A percentile compares a stretch with the other conserved stretches of the same genome.
Evolutionary conservation across 2,888 invertebrate species (phyloP).

Genomic region (Alcis repandata): DNA sequence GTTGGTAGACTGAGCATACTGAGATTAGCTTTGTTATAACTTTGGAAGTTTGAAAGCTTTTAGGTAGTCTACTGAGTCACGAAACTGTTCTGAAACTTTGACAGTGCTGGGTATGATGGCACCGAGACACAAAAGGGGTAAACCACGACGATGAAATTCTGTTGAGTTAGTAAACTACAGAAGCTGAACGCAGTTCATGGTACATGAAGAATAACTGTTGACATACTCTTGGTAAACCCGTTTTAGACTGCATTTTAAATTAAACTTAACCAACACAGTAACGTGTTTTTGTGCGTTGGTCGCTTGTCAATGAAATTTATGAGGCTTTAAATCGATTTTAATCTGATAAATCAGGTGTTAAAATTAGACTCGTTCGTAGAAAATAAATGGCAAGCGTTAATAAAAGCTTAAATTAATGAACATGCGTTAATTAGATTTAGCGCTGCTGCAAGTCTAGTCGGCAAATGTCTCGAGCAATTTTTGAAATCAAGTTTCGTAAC

Average conservation of each 20-base stretch:
- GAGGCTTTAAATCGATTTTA: too few species aligned
- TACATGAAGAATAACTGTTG: background rate
- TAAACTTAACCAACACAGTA: too few species aligned
- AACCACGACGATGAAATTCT: constrained; percentile 3
- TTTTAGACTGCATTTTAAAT: too few species aligned
- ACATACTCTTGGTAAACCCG: too few species aligned
- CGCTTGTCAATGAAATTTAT: too few species aligned
- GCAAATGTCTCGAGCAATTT: background rate
- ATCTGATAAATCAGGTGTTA: too few species aligned
- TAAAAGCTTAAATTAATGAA: too few species aligned
- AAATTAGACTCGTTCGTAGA: too few species aligned
- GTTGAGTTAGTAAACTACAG: background rate
- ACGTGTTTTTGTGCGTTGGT: too few species aligned
- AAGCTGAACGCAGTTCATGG: background rate
- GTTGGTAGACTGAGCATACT: constrained; percentile 8
- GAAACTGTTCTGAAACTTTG: constrained; percentile 15
- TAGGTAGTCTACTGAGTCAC: background rate
- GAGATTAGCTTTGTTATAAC: constrained; percentile 4
- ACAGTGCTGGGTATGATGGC: background rate
- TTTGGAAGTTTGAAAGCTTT: constrained; percentile 9
- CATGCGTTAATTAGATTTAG: too few species aligned
- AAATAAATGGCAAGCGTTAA: too few species aligned
- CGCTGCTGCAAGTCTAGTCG: too few species aligned
- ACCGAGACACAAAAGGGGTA: background rate
- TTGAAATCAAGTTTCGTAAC: background rate